Evolutionary conservation across 2,113 vertebrate genomes (phyloP).

Genomic region (Trichechus manatus): DNA sequence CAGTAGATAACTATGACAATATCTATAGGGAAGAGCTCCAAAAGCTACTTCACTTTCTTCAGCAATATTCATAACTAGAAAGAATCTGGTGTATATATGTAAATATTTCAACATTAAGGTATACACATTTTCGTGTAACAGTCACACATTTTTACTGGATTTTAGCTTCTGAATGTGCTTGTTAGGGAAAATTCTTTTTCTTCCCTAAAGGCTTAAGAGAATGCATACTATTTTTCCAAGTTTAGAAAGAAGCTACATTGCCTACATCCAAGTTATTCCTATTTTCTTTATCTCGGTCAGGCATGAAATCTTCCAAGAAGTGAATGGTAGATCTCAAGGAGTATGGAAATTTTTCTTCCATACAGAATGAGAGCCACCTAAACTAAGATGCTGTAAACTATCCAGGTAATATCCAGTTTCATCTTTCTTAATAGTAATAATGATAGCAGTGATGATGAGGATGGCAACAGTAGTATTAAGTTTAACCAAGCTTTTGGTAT

Average conservation of each 20-base stretch:
- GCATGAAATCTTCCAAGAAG: background rate
- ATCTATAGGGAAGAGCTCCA: background rate
- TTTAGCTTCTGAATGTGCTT: constrained; percentile 9
- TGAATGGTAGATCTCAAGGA: background rate
- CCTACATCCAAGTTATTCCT: background rate
- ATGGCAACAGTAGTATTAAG: background rate
- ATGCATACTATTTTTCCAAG: background rate
- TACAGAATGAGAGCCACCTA: background rate
- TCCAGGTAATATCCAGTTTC: background rate
- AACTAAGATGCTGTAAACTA: background rate
- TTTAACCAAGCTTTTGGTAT: background rate
- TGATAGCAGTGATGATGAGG: background rate
- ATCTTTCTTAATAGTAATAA: background rate
- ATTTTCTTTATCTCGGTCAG: background rate
- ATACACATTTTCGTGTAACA: background rate
- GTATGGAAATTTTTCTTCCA: background rate
- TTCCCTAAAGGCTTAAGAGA: background rate
- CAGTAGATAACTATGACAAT: too few species aligned
- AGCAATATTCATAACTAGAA: background rate
- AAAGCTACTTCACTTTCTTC: background rate
- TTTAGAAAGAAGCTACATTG: background rate
- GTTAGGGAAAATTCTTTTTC: background rate
- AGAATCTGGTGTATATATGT: background rate
- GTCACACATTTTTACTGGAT: background rate
- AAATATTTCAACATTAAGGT: background rate